Conservation (phyloP, 2,888 invertebrate genomes). For the Tetropium fuscum region DNA sequence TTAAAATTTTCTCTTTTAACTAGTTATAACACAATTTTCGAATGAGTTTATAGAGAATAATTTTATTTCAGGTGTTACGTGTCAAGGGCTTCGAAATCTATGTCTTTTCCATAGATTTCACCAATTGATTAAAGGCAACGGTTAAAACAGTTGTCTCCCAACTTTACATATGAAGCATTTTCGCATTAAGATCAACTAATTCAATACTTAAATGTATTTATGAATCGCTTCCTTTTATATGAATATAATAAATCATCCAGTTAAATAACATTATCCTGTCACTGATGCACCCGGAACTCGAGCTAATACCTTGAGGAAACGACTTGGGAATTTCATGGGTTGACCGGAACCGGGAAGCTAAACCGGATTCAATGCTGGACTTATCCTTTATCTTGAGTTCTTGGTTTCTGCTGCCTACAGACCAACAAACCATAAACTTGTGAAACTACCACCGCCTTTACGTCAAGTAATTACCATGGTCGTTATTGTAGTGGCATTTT, state of each 20-base stretch:
- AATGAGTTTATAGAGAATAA: too few species aligned
- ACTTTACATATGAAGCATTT: too few species aligned
- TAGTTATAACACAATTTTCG: too few species aligned
- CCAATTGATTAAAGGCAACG: too few species aligned
- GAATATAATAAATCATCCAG: background rate
- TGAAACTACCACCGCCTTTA: conserved; percentile 25
- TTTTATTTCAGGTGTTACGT: too few species aligned
- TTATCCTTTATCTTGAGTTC: conserved; percentile 26
- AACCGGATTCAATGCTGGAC: conserved; percentile 24
- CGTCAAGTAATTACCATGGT: conserved; percentile 23
- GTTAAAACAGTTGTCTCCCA: too few species aligned
- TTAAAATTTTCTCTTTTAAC: too few species aligned
- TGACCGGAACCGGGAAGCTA: conserved; percentile 28
- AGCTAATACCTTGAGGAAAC: conserved; percentile 15
- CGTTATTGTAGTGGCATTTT: conserved; percentile 20
- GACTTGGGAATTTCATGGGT: conserved; percentile 12
- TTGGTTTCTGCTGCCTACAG: conserved; percentile 11
- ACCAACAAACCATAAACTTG: conserved; percentile 25
- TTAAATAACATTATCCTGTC: background rate
- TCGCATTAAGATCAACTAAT: too few species aligned
- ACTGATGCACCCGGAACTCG: background rate
- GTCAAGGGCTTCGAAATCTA: too few species aligned
- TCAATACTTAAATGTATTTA: too few species aligned
- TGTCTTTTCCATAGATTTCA: too few species aligned
- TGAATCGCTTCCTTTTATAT: too few species aligned